Evolutionary conservation across 2,113 vertebrate species (phyloP).

Genomic region (Chaetops frenatus): DNA sequence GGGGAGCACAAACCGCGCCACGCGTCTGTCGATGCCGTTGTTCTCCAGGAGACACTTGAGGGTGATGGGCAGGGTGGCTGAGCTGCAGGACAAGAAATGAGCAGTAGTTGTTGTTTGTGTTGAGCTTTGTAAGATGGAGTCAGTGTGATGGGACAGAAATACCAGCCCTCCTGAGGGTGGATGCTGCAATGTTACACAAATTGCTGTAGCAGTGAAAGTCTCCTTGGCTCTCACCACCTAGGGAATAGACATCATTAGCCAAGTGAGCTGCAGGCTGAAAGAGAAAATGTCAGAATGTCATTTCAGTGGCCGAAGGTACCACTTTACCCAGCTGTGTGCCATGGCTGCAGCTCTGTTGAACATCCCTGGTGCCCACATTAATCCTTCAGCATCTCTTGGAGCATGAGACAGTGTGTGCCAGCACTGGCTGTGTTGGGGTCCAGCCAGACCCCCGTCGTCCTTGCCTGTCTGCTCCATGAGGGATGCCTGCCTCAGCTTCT

Average conservation of each 20-base stretch:
- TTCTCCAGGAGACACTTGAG: constrained; percentile 89
- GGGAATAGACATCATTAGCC: rapidly evolving
- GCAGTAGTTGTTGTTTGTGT: rapidly evolving
- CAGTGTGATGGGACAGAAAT: rapidly evolving
- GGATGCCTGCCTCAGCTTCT: background rate
- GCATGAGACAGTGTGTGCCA: background rate
- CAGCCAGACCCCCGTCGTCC: rapidly evolving
- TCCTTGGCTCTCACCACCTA: background rate
- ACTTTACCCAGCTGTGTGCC: background rate
- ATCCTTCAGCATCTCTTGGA: background rate
- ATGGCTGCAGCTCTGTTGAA: too few species aligned
- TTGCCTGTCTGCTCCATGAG: background rate
- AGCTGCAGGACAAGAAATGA: constrained; percentile 59
- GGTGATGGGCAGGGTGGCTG: constrained; percentile 87
- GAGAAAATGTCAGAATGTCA: background rate
- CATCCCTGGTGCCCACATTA: background rate
- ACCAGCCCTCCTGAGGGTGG: too few species aligned
- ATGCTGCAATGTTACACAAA: rapidly evolving
- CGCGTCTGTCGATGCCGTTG: constrained; percentile 80
- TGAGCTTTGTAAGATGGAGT: background rate
- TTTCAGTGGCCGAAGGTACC: background rate
- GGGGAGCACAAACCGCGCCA: constrained; percentile 84
- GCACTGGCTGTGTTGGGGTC: background rate
- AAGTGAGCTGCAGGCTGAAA: background rate
- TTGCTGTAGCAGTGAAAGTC: background rate